Conservation (phyloP, 1,140 invertebrate species). For the Thalassaphorura encarpata region DNA sequence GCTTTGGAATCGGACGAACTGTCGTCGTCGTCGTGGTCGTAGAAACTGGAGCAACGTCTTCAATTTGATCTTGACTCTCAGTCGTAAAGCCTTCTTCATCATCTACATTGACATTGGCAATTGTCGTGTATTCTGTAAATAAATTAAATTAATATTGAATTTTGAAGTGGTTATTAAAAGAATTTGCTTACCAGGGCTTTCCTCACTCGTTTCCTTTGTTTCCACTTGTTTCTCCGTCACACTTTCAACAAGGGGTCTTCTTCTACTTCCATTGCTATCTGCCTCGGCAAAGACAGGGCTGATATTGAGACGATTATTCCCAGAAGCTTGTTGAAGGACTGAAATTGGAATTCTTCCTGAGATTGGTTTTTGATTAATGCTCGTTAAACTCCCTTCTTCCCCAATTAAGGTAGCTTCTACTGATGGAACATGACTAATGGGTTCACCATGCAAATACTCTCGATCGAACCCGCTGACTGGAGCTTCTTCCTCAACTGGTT, state of each 20-base stretch:
- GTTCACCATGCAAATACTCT: slow-evolving; percentile 5
- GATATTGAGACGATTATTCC: slow-evolving; percentile 24
- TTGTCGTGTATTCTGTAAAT: background rate
- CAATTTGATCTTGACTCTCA: background rate
- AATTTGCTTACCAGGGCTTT: background rate
- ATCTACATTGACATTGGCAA: background rate
- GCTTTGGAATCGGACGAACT: background rate
- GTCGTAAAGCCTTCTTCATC: background rate
- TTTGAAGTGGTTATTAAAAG: background rate
- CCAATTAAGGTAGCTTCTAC: background rate
- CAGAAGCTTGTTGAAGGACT: slow-evolving; percentile 18
- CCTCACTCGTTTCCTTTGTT: background rate
- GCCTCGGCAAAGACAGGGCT: slow-evolving; percentile 20
- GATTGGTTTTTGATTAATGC: slow-evolving; percentile 22
- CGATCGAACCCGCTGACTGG: slow-evolving; percentile 1
- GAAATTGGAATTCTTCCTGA: slow-evolving; percentile 15
- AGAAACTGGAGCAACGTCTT: background rate
- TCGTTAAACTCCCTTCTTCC: slow-evolving; percentile 15
- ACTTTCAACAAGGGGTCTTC: slow-evolving; percentile 3
- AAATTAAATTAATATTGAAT: slow-evolving; percentile 1
- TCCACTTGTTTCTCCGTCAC: background rate
- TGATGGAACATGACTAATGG: background rate
- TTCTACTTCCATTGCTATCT: background rate
- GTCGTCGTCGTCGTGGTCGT: background rate
- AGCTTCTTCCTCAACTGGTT: slow-evolving; percentile 8